phyloP scores from a whole-genome alignment of 2,113 vertebrate species.

The Nematolebias whitei region DNA sequence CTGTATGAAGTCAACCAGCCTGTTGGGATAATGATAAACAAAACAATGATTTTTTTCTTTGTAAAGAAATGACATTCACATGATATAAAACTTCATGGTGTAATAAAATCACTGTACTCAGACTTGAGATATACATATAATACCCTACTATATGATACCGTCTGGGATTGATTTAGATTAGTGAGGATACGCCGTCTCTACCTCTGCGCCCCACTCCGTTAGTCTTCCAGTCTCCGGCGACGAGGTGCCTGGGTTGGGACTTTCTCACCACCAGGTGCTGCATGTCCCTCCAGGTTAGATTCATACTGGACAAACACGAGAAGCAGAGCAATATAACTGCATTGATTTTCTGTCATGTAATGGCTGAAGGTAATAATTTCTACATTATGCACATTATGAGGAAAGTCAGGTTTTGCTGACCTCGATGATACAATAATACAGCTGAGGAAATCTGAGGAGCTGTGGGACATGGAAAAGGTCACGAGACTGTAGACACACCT shows the following conservation, averaged over 20 bases:
- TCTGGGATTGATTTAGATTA: conserved; percentile 6
- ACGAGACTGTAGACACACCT: conserved; percentile 25
- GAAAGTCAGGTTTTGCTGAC: conserved; percentile 32
- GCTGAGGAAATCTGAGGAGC: conserved; percentile 42
- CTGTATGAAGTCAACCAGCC: not conserved
- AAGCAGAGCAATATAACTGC: conserved; percentile 9
- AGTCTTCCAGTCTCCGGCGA: conserved; percentile 91
- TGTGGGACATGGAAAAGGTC: conserved; percentile 41
- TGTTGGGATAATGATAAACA: conserved; percentile 1
- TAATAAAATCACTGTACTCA: not conserved
- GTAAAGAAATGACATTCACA: not conserved
- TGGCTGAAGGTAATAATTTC: conserved; percentile 27
- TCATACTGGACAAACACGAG: conserved; percentile 80
- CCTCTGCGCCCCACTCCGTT: conserved; percentile 95
- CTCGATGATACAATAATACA: conserved; percentile 28
- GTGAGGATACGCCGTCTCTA: conserved; percentile 46
- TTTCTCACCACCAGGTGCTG: conserved; percentile 96
- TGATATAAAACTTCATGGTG: not conserved
- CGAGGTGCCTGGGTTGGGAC: conserved; percentile 88
- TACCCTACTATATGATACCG: not conserved
- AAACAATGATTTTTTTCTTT: conserved; percentile 6
- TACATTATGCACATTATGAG: conserved; percentile 29
- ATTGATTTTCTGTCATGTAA: conserved; percentile 32
- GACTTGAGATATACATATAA: conserved; percentile 3
- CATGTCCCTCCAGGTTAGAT: conserved; percentile 98